Conservation (phyloP, 2,113 vertebrate genomes). For the Rhabdornis inornatus region DNA sequence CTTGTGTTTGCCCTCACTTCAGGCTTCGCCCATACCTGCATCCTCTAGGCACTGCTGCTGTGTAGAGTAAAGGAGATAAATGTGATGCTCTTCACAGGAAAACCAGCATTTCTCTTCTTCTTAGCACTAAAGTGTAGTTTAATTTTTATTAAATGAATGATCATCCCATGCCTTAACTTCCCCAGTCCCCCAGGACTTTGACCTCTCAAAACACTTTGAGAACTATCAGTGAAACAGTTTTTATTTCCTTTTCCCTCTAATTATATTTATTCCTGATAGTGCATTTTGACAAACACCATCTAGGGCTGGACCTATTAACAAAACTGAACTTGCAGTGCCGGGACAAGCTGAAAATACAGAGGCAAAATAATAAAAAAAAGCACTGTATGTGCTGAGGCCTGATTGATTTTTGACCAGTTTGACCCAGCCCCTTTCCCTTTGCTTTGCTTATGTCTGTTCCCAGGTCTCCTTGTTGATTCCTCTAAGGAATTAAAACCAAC, state of each 20-base stretch:
- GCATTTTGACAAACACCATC: not conserved
- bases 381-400: not conserved
- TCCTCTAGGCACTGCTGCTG: not conserved
- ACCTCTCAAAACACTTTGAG: not conserved
- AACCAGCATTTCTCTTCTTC: not conserved
- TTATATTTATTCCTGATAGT: not conserved
- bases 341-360: not conserved
- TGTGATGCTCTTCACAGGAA: not conserved
- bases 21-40: not conserved
- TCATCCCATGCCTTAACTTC: not conserved
- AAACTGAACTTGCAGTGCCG: not conserved
- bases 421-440: not conserved
- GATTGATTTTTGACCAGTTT: not conserved
- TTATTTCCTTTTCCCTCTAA: not conserved
- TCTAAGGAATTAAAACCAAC: not conserved
- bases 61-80: not conserved
- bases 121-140: not conserved
- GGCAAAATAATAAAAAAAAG: not conserved
- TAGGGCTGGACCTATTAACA: not conserved
- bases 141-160: not conserved
- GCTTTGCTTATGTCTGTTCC: not conserved
- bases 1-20: not conserved
- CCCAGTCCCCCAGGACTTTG: not conserved
- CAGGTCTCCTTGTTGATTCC: not conserved
- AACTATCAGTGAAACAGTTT: not conserved